Base-by-base conservation (phyloP, 2,113 vertebrate species). In the Myiozetetes cayanensis region DNA sequence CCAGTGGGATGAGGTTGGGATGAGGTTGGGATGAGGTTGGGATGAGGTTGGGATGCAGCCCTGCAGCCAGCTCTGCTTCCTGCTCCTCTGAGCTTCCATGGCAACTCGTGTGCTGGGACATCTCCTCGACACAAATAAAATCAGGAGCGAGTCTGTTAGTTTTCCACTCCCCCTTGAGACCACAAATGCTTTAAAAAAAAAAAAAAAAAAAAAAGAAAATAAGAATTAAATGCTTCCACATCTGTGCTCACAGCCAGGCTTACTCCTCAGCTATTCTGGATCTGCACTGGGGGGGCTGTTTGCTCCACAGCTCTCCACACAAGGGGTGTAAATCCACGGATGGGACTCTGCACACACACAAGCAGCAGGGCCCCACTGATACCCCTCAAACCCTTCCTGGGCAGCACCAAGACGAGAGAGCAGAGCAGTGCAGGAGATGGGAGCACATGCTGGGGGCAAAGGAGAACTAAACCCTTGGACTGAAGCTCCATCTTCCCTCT, bases 341-440 rank as follows among this genome's bases (percentile, higher is more conserved):
- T 33, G 3, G 3, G 14, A 41, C 37, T 82, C 55, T 8, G 33
- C 47, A 65, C 6, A 1, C 55, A 8, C 50, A 41, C 0, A 11
- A 79, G 44, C 71, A 61, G 46, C 63, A 27, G 12, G 7, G 9
- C 28, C 31, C n/a, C 39, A 2, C 14, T 4, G 4, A 8, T 41
- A 43, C 3, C 12, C 47, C 49, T 44, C 14, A 0, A 19, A 33
- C 59, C 14, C 19, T 30, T 39, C 44, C 77, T 0, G 1, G 31
- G 55, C 61, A 55, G 50, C 30, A 3, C 22, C 7, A 7, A 68
- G 46, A n/a, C 1, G 1, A 49, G 23, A 3, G 16, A 50, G 61
- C 25, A 35, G 58, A 30, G 63, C 63, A 30, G 74, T 0, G 0
- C 2, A 5, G 53, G 44, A 59, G 25, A 19, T 0, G 1, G 35